Conservation (phyloP, 1,140 invertebrate genomes). For the Calliphora vicina region DNA sequence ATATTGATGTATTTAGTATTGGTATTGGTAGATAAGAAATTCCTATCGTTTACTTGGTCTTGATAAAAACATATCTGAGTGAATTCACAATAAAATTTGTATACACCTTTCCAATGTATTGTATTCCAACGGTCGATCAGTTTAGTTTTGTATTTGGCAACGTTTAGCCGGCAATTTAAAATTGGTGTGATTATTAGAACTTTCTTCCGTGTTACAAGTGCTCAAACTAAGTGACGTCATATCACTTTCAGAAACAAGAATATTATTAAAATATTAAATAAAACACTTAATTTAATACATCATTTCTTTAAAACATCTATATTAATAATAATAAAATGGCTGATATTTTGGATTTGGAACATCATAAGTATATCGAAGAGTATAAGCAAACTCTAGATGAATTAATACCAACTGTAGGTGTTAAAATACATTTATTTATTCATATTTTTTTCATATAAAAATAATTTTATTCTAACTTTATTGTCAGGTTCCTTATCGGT, state of each 20-base stretch:
- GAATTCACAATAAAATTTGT: slow-evolving; percentile 9
- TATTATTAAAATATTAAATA: not conserved
- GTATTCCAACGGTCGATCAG: slow-evolving; percentile 13
- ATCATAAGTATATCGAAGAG: slow-evolving; percentile 53
- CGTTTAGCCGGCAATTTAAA: not conserved
- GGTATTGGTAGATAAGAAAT: slow-evolving; percentile 9
- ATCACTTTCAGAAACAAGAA: not conserved
- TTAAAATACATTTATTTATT: slow-evolving; percentile 6
- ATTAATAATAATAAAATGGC: slow-evolving; percentile 49
- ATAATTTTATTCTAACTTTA: not conserved
- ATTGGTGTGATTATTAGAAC: not conserved
- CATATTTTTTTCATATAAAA: not conserved
- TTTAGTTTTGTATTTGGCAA: not conserved
- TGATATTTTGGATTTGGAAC: slow-evolving; percentile 56
- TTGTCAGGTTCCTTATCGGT: not conserved
- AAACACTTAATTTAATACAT: not conserved
- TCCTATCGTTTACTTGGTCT: not conserved
- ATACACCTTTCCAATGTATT: slow-evolving; percentile 18
- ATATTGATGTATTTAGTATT: not conserved
- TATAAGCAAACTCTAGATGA: slow-evolving; percentile 57
- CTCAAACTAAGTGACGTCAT: not conserved
- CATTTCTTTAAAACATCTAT: not conserved
- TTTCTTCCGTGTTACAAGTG: not conserved
- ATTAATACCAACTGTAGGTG: slow-evolving; percentile 52
- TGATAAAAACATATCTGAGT: slow-evolving; percentile 30